phyloP scores from a whole-genome alignment of 2,113 vertebrate species.

The Petroica traversi region DNA sequence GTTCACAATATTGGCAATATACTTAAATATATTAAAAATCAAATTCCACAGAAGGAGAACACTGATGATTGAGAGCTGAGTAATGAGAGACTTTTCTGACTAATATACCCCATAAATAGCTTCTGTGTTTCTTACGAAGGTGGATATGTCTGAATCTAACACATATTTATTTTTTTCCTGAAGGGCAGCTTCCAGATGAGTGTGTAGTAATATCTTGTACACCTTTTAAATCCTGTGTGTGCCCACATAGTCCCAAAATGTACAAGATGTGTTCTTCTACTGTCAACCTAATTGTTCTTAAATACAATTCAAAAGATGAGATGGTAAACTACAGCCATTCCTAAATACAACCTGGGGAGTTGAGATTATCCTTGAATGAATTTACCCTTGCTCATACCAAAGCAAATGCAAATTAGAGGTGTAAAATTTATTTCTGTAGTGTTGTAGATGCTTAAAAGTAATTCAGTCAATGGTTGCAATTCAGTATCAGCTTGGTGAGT shows the following conservation, averaged over 20 bases:
- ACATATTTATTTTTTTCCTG: background rate
- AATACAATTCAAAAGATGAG: background rate
- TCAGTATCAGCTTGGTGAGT: background rate
- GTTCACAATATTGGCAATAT: background rate
- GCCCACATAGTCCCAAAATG: background rate
- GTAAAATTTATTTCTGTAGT: background rate
- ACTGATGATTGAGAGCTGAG: background rate
- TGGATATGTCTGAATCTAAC: background rate
- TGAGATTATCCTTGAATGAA: background rate
- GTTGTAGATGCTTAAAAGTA: background rate
- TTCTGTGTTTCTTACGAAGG: background rate
- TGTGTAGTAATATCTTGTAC: background rate
- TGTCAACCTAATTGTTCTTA: background rate
- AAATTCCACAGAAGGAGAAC: background rate
- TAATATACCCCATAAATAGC: background rate
- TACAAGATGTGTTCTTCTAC: background rate
- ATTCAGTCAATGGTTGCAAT: background rate
- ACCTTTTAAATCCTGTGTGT: background rate
- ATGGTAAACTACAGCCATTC: background rate
- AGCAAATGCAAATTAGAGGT: background rate
- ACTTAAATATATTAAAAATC: background rate
- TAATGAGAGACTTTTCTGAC: background rate
- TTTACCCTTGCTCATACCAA: background rate
- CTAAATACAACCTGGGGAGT: background rate
- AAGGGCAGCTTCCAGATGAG: background rate